Conservation (phyloP, 2,888 invertebrate genomes). For the Blastobasis adustella region DNA sequence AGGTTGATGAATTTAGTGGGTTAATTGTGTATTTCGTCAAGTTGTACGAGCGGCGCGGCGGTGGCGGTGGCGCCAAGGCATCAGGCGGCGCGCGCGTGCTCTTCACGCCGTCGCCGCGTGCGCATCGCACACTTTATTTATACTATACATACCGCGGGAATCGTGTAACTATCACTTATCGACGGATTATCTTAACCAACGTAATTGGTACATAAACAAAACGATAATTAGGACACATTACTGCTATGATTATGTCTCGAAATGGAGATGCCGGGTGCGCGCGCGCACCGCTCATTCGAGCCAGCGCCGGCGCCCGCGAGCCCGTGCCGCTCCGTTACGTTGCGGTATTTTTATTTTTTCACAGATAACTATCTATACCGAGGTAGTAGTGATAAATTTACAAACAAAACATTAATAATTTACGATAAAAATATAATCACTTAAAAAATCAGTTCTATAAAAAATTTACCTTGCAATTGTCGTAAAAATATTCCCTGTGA, state of each 20-base stretch:
- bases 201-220: constrained; percentile 38
- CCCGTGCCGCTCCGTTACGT: constrained; percentile 16
- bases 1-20: constrained; percentile 3
- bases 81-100: constrained; percentile 48
- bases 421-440: constrained; percentile 9
- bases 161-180: constrained; percentile 37
- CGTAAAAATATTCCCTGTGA: constrained; percentile 5
- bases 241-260: constrained; percentile 40
- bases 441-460: constrained; percentile 6
- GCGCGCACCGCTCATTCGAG: constrained; percentile 42
- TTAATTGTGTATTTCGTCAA: constrained; percentile 15
- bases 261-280: constrained; percentile 33
- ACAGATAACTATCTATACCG: constrained; percentile 27
- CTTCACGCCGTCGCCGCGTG: constrained; percentile 52
- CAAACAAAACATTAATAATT: constrained; percentile 6
- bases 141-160: constrained; percentile 29
- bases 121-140: constrained; percentile 31
- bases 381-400: constrained; percentile 16
- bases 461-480: constrained; percentile 6
- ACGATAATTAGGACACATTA: constrained; percentile 35
- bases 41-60: constrained; percentile 18
- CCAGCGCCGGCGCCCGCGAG: constrained; percentile 48
- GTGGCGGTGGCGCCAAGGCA: constrained; percentile 37
- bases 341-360: constrained; percentile 18
- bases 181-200: constrained; percentile 36